These are phyloP conservation scores for Phoxinus dragarum DNA, from an alignment of 2,797 vertebrate genomes.

Conservation along the genomic window DNA sequence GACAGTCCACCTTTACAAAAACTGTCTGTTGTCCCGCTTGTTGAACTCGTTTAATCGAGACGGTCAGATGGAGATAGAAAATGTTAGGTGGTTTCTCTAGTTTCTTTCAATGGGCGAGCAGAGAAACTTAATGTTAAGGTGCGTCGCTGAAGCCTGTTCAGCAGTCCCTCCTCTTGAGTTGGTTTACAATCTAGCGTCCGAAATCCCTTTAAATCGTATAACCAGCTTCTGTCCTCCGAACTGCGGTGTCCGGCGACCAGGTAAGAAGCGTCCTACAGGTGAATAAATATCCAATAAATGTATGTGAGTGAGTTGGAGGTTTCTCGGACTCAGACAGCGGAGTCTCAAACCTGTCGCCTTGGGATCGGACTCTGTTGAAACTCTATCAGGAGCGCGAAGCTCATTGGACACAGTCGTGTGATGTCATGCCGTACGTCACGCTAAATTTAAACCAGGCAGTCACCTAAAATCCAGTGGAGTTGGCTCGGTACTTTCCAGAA, in stretches of 20 bases:
- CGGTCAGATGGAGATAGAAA: not conserved
- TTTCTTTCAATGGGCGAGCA: not conserved
- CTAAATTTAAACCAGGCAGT: not conserved
- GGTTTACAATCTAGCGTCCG: not conserved
- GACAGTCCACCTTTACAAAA: slow-evolving; percentile 36
- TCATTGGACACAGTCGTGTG: slow-evolving; percentile 29
- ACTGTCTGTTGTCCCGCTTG: slow-evolving; percentile 23
- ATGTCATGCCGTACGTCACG: slow-evolving; percentile 54
- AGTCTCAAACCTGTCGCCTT: slow-evolving; percentile 61
- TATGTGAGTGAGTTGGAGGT: not conserved
- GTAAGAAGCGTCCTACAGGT: slow-evolving; percentile 29
- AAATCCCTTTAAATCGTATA: not conserved
- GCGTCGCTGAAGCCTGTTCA: not conserved
- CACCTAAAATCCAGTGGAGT: not conserved
- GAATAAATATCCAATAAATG: slow-evolving; percentile 8
- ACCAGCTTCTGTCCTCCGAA: not conserved
- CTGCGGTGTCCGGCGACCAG: not conserved
- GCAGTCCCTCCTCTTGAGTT: not conserved
- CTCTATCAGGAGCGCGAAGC: slow-evolving; percentile 13
- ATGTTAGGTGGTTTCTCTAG: not conserved
- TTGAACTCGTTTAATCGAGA: slow-evolving; percentile 17
- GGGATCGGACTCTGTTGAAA: slow-evolving; percentile 40
- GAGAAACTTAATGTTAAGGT: slow-evolving; percentile 19
- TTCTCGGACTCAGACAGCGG: not conserved
- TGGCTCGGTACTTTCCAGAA: slow-evolving; percentile 10